Base-by-base conservation (phyloP, 2,113 vertebrate genomes). In the Gasterosteus aculeatus region DNA sequence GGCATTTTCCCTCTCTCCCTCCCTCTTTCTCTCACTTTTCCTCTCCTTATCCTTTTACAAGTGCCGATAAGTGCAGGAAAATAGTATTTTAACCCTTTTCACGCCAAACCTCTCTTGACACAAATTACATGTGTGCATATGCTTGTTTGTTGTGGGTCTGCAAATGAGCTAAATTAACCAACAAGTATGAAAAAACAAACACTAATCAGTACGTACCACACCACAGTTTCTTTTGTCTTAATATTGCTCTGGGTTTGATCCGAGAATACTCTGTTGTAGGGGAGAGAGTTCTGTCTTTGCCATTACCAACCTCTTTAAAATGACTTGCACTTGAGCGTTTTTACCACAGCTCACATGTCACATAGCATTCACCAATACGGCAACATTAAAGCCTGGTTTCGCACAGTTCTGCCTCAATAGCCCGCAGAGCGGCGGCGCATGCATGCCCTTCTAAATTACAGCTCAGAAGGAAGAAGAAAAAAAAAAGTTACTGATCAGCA, bases 31-130 rank as follows among this genome's bases (percentile, higher is more conserved):
- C 85, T 87, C 88, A 85, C 85, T 89, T 89, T 89, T 73, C 84
- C 80, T 90, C 89, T 86, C 86, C 92, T 89, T 87, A 92, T 93
- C 86, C 81, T 80, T 90, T 90, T 87, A 87, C 87, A 90, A 90
- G 86, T 75, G 82, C 77, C 67, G 81, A 92, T 93, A 92, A 92
- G 90, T 91, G 87, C 81, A 72, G 77, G 84, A 88, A 92, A 92
- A 93, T 83, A 89, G 87, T 84, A 58, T 58, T 39, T 93, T 93
- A 91, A 93, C 90, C 82, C 87, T 81, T 91, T 84, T 85, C 58
- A 82, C 69, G 59, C 86, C 77, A 42, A 78, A 78, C 26, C 79
- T 75, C 85, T 86, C 85, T 89, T 84, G 82, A 85, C 83, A 78
- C 81, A 80, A 90, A 91, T 87, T 88, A 77, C 71, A 85, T n/a